phyloP scores from a whole-genome alignment of 2,888 invertebrate genomes.

The Hirtodrosophila confusa region DNA sequence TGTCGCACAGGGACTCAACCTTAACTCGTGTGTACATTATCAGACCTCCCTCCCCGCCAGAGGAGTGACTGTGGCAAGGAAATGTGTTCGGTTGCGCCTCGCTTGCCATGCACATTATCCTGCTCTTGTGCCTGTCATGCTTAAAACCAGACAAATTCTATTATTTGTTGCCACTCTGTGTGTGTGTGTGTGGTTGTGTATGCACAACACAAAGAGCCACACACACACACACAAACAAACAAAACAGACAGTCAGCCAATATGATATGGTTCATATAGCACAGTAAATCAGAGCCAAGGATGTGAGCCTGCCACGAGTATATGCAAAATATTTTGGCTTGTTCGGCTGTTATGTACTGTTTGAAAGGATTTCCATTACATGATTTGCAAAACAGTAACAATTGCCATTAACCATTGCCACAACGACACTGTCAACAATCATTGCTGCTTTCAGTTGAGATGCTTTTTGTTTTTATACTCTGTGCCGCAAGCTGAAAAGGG shows the following conservation, averaged over 20 bases:
- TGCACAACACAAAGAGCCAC: slow-evolving; percentile 41
- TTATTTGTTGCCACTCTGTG: slow-evolving; percentile 62
- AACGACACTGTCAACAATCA: slow-evolving; percentile 49
- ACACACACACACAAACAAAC: slow-evolving; percentile 13
- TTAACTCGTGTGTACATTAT: slow-evolving; percentile 32
- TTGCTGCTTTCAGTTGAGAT: slow-evolving; percentile 18
- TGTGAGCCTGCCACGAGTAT: slow-evolving; percentile 1
- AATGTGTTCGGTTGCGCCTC: slow-evolving; percentile 53
- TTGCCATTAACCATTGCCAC: slow-evolving; percentile 54
- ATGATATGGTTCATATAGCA: slow-evolving; percentile 50
- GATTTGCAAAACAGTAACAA: slow-evolving; percentile 48
- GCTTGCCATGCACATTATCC: slow-evolving; percentile 62
- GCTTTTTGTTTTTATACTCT: slow-evolving; percentile 23
- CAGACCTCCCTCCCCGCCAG: slow-evolving; percentile 1
- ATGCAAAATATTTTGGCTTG: slow-evolving; percentile 34
- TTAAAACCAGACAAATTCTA: slow-evolving; percentile 69
- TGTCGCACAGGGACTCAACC: slow-evolving; percentile 18
- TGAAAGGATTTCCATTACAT: slow-evolving; percentile 57
- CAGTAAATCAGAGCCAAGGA: slow-evolving; percentile 50
- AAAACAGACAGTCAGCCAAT: slow-evolving; percentile 38
- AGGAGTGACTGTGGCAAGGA: slow-evolving; percentile 25
- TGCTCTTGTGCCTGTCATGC: slow-evolving; percentile 60
- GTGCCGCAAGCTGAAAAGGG: slow-evolving; percentile 1
- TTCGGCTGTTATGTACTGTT: slow-evolving; percentile 32
- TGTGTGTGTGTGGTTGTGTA: slow-evolving; percentile 23